Evolutionary conservation across 1,140 invertebrate species (phyloP).

Genomic region (Tetragonula clypearis): DNA sequence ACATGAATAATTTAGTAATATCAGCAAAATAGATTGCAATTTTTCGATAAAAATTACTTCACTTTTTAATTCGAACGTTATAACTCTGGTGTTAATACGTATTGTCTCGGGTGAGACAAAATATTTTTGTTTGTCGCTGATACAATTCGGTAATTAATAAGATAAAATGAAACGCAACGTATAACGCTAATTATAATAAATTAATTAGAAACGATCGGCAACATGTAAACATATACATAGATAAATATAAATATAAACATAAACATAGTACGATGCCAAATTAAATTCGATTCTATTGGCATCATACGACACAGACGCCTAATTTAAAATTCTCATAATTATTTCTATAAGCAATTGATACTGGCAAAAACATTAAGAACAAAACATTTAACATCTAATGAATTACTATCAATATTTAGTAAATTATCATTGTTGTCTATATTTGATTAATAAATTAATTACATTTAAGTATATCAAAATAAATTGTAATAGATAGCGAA

Average conservation of each 20-base stretch:
- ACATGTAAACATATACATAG: neutral
- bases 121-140: neutral
- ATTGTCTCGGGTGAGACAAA: neutral
- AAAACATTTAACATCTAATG: too few species aligned
- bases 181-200: slow-evolving; percentile 6
- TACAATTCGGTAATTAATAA: neutral
- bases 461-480: too few species aligned
- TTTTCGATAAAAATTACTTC: neutral
- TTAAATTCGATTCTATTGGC: neutral
- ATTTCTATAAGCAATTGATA: neutral
- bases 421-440: too few species aligned
- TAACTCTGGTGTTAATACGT: too few species aligned
- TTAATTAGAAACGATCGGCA: neutral
- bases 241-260: slow-evolving; percentile 14
- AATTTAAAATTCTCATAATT: neutral
- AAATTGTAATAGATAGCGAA: too few species aligned
- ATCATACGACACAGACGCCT: neutral
- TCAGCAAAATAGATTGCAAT: neutral
- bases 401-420: too few species aligned
- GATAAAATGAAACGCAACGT: too few species aligned
- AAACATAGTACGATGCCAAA: neutral
- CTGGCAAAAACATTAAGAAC: too few species aligned
- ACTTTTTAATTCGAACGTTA: neutral
- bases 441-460: too few species aligned
- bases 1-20: neutral